Percentiles rank a stretch among this genome's conserved stretches.
Evolutionary conservation across 2,113 vertebrate species (phyloP).

Genomic region (Callithrix jacchus): DNA sequence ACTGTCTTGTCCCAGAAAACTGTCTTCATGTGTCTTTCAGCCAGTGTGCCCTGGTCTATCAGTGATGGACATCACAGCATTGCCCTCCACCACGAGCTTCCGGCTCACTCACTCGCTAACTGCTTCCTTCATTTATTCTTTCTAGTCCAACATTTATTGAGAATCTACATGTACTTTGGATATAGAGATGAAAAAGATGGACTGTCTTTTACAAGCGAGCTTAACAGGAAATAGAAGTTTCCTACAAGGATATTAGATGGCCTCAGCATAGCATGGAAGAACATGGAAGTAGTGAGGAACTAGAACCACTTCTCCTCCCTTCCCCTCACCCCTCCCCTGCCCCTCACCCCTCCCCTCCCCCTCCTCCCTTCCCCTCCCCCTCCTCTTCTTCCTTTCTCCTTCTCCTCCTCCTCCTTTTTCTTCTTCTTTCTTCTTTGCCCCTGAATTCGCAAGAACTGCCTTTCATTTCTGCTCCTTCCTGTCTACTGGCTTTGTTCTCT

Average conservation of each 20-base stretch:
- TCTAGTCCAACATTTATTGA: neutral
- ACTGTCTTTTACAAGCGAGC: neutral
- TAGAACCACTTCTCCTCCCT: neutral
- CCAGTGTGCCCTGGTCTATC: neutral
- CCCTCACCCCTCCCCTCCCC: no score
- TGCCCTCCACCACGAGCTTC: neutral
- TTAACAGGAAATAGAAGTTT: neutral
- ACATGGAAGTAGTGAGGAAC: neutral
- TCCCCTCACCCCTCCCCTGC: no score
- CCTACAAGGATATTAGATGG: neutral
- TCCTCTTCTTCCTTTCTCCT: no score
- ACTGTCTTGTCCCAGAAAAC: neutral
- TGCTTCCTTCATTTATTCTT: neutral
- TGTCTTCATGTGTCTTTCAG: neutral
- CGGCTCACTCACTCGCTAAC: neutral
- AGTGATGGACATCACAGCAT: neutral
- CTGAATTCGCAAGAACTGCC: no score
- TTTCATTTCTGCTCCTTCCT: neutral
- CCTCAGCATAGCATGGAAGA: neutral
- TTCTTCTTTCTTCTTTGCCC: neutral
- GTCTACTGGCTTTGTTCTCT: neutral
- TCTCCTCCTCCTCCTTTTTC: rapidly evolving
- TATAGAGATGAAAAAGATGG: neutral
- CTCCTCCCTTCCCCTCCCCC: no score
- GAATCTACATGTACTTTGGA: neutral